Evolutionary conservation across 2,113 vertebrate species (phyloP).

Genomic region (Clarias batrachus): DNA sequence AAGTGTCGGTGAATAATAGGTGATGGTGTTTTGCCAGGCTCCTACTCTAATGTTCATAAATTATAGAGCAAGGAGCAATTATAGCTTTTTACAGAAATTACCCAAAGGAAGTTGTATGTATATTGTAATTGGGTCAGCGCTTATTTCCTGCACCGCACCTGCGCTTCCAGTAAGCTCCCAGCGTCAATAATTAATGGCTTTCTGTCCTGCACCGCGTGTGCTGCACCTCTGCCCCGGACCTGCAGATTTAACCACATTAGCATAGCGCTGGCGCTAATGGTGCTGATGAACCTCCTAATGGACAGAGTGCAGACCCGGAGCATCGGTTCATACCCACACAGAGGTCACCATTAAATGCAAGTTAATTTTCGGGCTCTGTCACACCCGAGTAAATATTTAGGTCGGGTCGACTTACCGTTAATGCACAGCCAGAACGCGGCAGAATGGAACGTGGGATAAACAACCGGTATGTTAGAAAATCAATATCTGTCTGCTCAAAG

Average conservation of each 20-base stretch:
- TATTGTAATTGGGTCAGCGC: conserved; percentile 73
- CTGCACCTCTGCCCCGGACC: conserved; percentile 55
- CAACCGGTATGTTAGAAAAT: not conserved
- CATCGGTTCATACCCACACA: conserved; percentile 22
- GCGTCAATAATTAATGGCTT: conserved; percentile 72
- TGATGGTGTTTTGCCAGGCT: conserved; percentile 68
- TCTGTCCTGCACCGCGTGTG: conserved; percentile 56
- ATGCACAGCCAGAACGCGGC: not conserved
- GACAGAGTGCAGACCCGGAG: conserved; percentile 24
- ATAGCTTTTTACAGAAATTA: conserved; percentile 75
- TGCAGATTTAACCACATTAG: conserved; percentile 60
- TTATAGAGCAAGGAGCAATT: conserved; percentile 75
- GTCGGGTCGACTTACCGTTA: not conserved
- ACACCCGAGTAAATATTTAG: conserved; percentile 29
- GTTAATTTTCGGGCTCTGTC: conserved; percentile 19
- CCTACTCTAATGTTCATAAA: conserved; percentile 68
- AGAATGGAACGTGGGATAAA: not conserved
- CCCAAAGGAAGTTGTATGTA: conserved; percentile 69
- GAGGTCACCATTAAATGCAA: conserved; percentile 36
- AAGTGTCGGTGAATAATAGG: conserved; percentile 67
- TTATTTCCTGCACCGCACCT: conserved; percentile 74
- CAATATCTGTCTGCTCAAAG: not conserved
- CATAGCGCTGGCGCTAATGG: conserved; percentile 63
- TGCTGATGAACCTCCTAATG: conserved; percentile 56
- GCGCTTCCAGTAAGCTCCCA: conserved; percentile 65